Evolutionary conservation across 2,888 invertebrate genomes (phyloP).

Genomic region (Cartodere bifasciata): DNA sequence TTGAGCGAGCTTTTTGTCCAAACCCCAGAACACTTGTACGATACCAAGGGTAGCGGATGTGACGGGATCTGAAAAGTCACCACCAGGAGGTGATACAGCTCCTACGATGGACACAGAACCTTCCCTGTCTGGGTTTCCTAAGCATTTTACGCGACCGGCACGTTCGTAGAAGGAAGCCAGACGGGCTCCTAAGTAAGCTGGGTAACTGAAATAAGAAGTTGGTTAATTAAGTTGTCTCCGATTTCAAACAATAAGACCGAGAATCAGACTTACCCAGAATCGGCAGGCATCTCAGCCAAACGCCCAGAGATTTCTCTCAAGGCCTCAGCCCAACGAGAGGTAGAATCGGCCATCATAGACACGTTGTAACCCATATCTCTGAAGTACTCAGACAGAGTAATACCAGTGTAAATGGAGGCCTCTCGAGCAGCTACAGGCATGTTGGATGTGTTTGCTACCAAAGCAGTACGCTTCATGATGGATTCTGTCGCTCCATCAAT

Average conservation of each 20-base stretch:
- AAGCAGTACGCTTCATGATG: conserved; percentile 98
- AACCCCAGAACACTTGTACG: conserved; percentile 98
- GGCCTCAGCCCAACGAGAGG: conserved; percentile 99
- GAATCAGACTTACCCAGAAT: too few relatives aligned
- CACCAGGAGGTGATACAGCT: conserved; percentile 98
- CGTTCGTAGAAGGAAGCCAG: conserved; percentile 99
- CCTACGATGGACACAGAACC: conserved; percentile 99
- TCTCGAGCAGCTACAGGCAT: conserved; percentile 99
- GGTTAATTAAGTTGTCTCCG: too few relatives aligned
- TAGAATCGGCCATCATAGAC: conserved; percentile 99
- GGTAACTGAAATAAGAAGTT: too few relatives aligned
- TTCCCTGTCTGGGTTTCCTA: conserved; percentile 96
- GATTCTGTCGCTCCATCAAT: conserved; percentile 94
- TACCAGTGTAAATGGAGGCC: conserved; percentile 98
- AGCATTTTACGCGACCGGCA: conserved; percentile 92
- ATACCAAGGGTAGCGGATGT: conserved; percentile 94
- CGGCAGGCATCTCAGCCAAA: conserved; percentile 99
- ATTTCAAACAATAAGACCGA: too few relatives aligned
- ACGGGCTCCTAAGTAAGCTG: conserved; percentile 96
- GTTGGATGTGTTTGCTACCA: conserved; percentile 99
- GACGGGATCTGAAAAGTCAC: conserved; percentile 99
- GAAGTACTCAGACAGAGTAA: conserved; percentile 99
- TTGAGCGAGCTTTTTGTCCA: conserved; percentile 98
- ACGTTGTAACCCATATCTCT: conserved; percentile 99
- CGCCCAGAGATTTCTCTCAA: conserved; percentile 97